Evolutionary conservation across 2,888 invertebrate species (phyloP).

Genomic region (Tuberolachnus salignus): DNA sequence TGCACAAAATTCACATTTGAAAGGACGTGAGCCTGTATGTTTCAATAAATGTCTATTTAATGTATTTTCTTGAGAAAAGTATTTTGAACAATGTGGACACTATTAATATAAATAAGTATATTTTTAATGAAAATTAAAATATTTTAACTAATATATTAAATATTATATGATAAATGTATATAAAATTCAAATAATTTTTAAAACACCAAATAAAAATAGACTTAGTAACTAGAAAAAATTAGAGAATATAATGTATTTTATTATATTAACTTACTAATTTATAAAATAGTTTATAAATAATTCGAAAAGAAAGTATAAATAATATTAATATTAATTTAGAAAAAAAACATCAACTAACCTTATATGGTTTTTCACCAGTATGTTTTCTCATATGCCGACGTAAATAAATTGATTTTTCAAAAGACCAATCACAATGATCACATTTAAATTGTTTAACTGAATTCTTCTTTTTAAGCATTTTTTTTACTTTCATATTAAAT

Average conservation of each 20-base stretch:
- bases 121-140: not conserved
- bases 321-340: not conserved
- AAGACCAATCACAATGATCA: constrained; percentile 49
- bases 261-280: no score
- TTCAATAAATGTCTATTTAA: constrained; percentile 39
- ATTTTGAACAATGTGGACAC: constrained; percentile 36
- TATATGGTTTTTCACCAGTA: constrained; percentile 50
- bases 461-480: constrained; percentile 10
- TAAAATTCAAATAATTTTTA: no score
- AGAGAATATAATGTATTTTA: no score
- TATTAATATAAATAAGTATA: not conserved
- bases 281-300: no score
- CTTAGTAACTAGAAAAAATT: no score
- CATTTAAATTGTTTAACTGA: constrained; percentile 37
- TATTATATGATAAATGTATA: no score
- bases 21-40: constrained; percentile 44
- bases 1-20: constrained; percentile 42
- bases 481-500: constrained; percentile 16
- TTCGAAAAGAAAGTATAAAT: not conserved
- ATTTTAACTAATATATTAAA: no score
- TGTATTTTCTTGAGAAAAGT: constrained; percentile 48
- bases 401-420: constrained; percentile 40
- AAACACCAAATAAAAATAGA: no score
- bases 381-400: constrained; percentile 42
- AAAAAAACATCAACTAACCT: constrained; percentile 14